Evolutionary conservation across 2,888 invertebrate species (phyloP).

Genomic region (Steromphala cineraria): DNA sequence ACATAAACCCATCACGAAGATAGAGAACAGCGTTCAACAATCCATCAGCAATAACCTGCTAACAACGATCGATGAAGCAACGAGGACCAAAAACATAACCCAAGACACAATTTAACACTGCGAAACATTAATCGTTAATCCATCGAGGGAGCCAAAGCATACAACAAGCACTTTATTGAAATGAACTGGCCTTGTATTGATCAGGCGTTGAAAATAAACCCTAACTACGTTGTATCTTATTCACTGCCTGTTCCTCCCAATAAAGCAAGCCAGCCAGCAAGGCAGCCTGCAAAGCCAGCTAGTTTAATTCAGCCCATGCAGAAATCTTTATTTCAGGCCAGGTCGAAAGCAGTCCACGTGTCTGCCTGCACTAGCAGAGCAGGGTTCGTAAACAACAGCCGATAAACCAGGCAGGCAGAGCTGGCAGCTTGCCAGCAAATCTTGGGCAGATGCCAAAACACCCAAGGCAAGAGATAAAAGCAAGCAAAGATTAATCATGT

Average conservation of each 20-base stretch:
- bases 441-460: conserved; percentile 17
- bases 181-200: not conserved
- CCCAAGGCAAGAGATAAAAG: conserved; percentile 27
- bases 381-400: not conserved
- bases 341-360: too few species aligned
- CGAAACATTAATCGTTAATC: too few species aligned
- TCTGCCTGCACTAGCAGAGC: not conserved
- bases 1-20: too few species aligned
- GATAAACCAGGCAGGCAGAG: not conserved
- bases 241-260: not conserved
- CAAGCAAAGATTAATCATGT: conserved; percentile 33
- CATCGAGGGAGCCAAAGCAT: not conserved
- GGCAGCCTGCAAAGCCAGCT: not conserved
- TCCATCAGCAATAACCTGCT: too few species aligned
- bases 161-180: not conserved
- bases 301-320: not conserved
- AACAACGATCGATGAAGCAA: too few species aligned
- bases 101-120: too few species aligned
- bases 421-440: conserved; percentile 29
- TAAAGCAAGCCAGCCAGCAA: not conserved
- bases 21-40: too few species aligned
- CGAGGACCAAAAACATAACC: too few species aligned
- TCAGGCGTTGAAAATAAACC: not conserved
- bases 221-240: not conserved
- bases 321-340: not conserved